These are phyloP conservation scores for Amphiura filiformis DNA, from an alignment of 35 echinoderm and acorn worm genomes.

Conservation along the genomic window DNA sequence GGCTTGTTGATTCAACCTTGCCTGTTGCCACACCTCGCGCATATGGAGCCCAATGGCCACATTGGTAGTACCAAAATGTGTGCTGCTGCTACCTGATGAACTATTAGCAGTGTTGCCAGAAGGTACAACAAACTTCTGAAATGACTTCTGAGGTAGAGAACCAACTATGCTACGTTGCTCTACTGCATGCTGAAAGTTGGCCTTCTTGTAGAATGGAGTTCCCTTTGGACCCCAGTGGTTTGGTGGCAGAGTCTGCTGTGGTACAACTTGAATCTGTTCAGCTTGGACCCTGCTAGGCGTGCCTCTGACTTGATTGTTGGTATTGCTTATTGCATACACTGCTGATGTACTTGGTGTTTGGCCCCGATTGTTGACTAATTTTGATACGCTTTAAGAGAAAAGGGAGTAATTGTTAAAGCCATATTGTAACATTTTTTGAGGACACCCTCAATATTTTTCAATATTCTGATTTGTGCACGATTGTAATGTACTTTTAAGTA, in stretches of 20 bases:
- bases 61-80: not conserved
- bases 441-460: too few species aligned
- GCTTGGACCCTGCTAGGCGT: not conserved
- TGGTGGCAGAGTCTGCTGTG: not conserved
- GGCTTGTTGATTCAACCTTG: constrained; percentile 19
- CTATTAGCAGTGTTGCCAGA: too few species aligned
- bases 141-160: not conserved
- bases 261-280: not conserved
- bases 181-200: not conserved
- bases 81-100: not conserved
- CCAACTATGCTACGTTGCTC: not conserved
- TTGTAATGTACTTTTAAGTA: too few species aligned
- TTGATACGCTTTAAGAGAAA: too few species aligned
- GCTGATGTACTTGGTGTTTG: too few species aligned
- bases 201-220: not conserved
- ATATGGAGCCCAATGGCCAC: not conserved
- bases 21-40: constrained; percentile 29
- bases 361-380: too few species aligned
- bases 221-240: not conserved
- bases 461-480: too few species aligned
- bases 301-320: too few species aligned
- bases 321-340: too few species aligned
- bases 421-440: too few species aligned
- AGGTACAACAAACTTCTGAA: not conserved
- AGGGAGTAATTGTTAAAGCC: too few species aligned